These are phyloP conservation scores for Scaptomyza polygonia DNA, from an alignment of 2,888 invertebrate genomes.

Conservation along the genomic window DNA sequence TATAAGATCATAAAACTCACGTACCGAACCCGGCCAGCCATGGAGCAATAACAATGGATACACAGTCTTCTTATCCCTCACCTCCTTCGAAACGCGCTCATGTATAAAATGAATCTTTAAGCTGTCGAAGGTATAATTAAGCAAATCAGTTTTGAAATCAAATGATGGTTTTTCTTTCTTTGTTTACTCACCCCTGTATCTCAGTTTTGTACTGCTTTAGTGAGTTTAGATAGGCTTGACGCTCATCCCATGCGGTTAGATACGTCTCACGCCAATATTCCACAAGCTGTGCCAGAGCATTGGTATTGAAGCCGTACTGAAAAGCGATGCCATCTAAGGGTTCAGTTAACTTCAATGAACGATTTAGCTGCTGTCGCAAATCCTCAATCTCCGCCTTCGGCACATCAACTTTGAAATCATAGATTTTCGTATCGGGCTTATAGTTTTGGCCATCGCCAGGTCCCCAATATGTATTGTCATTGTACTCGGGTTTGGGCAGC, in stretches of 20 bases:
- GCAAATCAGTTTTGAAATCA: not conserved
- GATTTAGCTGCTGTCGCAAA: conserved; percentile 86
- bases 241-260: conserved; percentile 87
- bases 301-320: conserved; percentile 92
- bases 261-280: conserved; percentile 92
- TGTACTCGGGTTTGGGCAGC: conserved; percentile 76
- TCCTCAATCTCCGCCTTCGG: conserved; percentile 85
- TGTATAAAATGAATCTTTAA: conserved; percentile 90
- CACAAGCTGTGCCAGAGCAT: conserved; percentile 88
- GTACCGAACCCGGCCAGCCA: conserved; percentile 94
- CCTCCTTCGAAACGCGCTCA: conserved; percentile 84
- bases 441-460: conserved; percentile 75
- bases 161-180: not conserved
- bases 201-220: conserved; percentile 90
- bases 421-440: conserved; percentile 75
- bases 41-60: conserved; percentile 90
- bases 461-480: conserved; percentile 83
- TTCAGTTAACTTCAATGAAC: conserved; percentile 85
- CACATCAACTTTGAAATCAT: conserved; percentile 70
- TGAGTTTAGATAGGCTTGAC: conserved; percentile 89
- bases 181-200: conserved; percentile 87
- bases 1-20: conserved; percentile 91
- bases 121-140: conserved; percentile 42
- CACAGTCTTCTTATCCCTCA: conserved; percentile 82
- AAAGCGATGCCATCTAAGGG: conserved; percentile 89